Evolutionary conservation across 2,113 vertebrate species (phyloP), one percentile per base, ranked within the genome.

Genomic region (Brevimyrus niger): DNA sequence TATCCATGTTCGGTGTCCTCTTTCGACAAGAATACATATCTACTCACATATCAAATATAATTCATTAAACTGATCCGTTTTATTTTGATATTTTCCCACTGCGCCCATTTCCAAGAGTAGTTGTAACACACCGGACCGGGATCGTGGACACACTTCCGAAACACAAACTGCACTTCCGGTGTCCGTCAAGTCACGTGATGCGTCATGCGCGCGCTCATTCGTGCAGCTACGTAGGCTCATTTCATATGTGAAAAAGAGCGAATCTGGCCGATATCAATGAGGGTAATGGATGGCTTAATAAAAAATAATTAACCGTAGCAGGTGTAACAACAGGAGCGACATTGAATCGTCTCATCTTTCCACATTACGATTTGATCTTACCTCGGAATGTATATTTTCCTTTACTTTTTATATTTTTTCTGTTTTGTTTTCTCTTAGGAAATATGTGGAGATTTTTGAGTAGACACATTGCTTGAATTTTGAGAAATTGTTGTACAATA

Each of bases 1-100:
- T 84, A 89, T 95, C 93, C 93, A 94, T 94, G 89, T 38, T 89
- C 21, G 48, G 61, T 73, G 80, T 58, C 73, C 85, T 90, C 51
- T 88, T 90, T 82, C 65, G 87, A 73, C 27, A 90, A 58, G 69
- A 44, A 90, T 82, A 48, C 73, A 88, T 88, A 46, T 47, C 50
- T 55, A 23, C 27, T 61, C 15, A 44, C 27, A 58, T 87, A 46
- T 42, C 9, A 23, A 19, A 31, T 46, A 17, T 19, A 35, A 27
- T 11, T 82, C 13, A 80, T 11, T 53, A 38, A 31, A 83, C 9
- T 27, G 51, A 21, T 46, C 46, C 10, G 11, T 35, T 61, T 89
- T 38, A 80, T 27, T 82, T 31, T 35, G 47, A 55, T 31, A 83
- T 47, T 10, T 46, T 35, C 15, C 51, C 50, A 27, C 27, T 58